Conservation (phyloP, 2,797 vertebrate species). For the Girardinus metallicus region DNA sequence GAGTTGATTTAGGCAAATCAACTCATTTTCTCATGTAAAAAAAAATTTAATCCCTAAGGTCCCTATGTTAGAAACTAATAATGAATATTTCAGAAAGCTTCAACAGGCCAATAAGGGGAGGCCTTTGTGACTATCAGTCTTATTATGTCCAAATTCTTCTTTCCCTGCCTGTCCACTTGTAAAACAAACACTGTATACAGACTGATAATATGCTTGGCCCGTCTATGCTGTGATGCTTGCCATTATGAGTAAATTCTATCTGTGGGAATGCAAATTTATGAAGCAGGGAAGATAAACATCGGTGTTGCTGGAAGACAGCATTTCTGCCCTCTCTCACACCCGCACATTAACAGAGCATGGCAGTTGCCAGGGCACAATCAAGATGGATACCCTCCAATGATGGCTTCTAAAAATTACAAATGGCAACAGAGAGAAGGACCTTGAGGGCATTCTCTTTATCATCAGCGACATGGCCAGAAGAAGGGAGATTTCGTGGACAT, state of each 20-base stretch:
- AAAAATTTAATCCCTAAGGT: slow-evolving; percentile 51
- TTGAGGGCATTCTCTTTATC: slow-evolving; percentile 63
- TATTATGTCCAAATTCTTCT: slow-evolving; percentile 71
- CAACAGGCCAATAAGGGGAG: slow-evolving; percentile 57
- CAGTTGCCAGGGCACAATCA: slow-evolving; percentile 80
- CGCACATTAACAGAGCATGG: slow-evolving; percentile 74
- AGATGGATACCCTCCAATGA: slow-evolving; percentile 76
- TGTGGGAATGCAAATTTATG: slow-evolving; percentile 72
- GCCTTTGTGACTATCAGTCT: slow-evolving; percentile 60
- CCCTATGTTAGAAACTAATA: slow-evolving; percentile 51
- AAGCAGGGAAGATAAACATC: slow-evolving; percentile 76
- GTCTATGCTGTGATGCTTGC: slow-evolving; percentile 57
- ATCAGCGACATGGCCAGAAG: slow-evolving; percentile 56
- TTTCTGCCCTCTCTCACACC: slow-evolving; percentile 72
- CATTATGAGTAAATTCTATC: slow-evolving; percentile 76
- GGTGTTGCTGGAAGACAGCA: slow-evolving; percentile 63
- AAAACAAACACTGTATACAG: slow-evolving; percentile 72
- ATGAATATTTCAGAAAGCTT: slow-evolving; percentile 73
- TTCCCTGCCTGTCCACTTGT: slow-evolving; percentile 69
- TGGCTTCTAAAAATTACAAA: slow-evolving; percentile 82
- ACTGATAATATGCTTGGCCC: slow-evolving; percentile 58
- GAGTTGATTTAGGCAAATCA: slow-evolving; percentile 33
- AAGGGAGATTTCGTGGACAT: slow-evolving; percentile 66
- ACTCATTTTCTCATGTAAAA: slow-evolving; percentile 53
- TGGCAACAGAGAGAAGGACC: slow-evolving; percentile 64